phyloP scores from a whole-genome alignment of 2,113 vertebrate species.

The Lepidiolamprologus cunningtoni region DNA sequence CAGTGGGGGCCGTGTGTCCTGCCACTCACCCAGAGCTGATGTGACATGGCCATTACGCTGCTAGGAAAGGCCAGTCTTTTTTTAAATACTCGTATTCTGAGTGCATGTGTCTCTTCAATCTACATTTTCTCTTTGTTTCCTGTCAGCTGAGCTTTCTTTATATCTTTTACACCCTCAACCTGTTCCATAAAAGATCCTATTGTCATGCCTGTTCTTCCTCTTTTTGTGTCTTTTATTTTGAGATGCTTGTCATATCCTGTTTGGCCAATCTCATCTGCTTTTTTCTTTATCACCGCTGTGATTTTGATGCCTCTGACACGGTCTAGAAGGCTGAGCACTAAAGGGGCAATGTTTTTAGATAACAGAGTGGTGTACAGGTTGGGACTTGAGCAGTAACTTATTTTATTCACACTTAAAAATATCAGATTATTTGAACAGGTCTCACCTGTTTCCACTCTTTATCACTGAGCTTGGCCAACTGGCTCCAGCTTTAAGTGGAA shows the following conservation, averaged over 20 bases:
- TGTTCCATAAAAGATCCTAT: neutral
- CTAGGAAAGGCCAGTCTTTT: slow-evolving; percentile 17
- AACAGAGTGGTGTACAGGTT: neutral
- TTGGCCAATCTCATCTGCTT: neutral
- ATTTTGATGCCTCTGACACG: neutral
- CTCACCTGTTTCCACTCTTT: neutral
- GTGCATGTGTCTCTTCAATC: neutral
- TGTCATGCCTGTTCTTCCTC: accelerated
- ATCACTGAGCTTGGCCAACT: neutral
- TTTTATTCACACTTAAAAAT: neutral
- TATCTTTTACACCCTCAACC: neutral
- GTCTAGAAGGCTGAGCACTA: neutral
- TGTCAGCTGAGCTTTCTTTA: neutral
- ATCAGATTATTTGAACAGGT: neutral
- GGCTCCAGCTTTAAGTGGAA: neutral
- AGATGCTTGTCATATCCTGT: neutral
- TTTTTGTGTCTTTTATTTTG: neutral
- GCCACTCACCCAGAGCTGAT: slow-evolving; percentile 60
- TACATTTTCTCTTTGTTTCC: neutral
- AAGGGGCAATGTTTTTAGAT: neutral
- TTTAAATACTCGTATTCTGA: neutral
- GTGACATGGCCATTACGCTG: slow-evolving; percentile 58
- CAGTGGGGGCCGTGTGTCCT: slow-evolving; percentile 26
- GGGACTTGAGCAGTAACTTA: neutral
- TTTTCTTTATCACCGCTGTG: neutral